Conservation (phyloP, 2,113 vertebrate genomes). For the Sclerurus mexicanus region DNA sequence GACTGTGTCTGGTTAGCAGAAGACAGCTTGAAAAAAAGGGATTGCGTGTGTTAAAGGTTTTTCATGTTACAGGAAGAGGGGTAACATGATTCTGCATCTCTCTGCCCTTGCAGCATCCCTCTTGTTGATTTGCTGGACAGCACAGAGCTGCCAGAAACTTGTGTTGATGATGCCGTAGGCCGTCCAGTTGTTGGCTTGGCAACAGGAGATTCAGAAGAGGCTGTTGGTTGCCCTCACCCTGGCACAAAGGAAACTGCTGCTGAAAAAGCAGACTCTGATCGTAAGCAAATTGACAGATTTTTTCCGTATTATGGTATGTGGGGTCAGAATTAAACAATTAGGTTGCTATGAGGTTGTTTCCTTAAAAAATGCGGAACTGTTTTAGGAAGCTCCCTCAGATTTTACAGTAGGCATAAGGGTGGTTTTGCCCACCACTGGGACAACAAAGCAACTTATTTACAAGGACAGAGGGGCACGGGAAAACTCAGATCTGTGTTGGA, state of each 20-base stretch:
- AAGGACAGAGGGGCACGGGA: neutral
- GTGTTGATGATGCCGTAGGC: slow-evolving; percentile 73
- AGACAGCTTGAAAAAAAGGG: neutral
- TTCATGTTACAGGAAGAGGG: neutral
- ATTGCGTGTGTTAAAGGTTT: neutral
- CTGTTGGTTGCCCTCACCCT: slow-evolving; percentile 20
- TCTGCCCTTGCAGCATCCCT: slow-evolving; percentile 74
- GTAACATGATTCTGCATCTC: neutral
- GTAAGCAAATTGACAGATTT: slow-evolving; percentile 72
- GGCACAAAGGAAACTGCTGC: slow-evolving; percentile 37
- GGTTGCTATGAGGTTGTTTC: neutral
- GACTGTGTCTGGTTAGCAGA: neutral
- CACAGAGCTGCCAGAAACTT: slow-evolving; percentile 81
- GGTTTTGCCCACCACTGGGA: neutral
- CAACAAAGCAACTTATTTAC: neutral
- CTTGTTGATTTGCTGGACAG: slow-evolving; percentile 72
- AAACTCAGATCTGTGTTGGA: neutral
- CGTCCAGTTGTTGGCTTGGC: slow-evolving; percentile 51
- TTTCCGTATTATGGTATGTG: neutral
- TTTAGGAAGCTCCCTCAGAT: neutral
- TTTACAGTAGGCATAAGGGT: neutral
- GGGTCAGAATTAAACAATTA: neutral
- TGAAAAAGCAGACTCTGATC: slow-evolving; percentile 62
- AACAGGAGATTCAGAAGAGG: slow-evolving; percentile 62
- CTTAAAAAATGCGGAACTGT: neutral